phyloP scores from a whole-genome alignment of 1,140 invertebrate species.

The Venustaconcha ellipsiformis region DNA sequence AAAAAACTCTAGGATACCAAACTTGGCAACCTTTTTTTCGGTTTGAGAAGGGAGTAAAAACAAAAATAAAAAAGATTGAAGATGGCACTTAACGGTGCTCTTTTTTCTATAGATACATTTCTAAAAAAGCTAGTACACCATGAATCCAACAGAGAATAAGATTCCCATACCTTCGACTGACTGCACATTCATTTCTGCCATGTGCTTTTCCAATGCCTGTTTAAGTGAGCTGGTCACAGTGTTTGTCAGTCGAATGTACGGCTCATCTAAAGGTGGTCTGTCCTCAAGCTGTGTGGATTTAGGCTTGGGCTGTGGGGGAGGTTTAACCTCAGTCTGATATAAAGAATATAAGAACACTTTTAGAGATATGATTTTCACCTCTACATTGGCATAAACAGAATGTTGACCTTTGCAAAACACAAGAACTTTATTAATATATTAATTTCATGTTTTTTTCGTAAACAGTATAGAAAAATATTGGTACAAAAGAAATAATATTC shows the following conservation, averaged over 20 bases:
- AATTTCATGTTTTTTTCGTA: no score
- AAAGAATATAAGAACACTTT: constrained; percentile 1
- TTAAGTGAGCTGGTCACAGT: constrained; percentile 65
- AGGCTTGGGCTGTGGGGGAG: constrained; percentile 24
- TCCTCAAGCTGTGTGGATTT: constrained; percentile 65
- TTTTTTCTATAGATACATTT: no score
- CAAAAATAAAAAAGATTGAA: no score
- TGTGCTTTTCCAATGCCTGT: constrained; percentile 66
- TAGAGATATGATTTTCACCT: not conserved
- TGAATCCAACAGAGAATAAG: no score
- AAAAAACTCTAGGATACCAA: no score
- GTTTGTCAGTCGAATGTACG: constrained; percentile 59
- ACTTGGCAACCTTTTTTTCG: no score
- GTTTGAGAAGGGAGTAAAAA: no score
- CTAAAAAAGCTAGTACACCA: no score
- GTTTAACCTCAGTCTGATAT: constrained; percentile 35
- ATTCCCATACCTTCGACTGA: constrained; percentile 4
- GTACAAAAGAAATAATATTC: no score
- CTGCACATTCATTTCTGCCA: constrained; percentile 38
- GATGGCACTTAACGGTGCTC: no score
- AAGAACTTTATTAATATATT: not conserved
- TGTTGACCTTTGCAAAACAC: not conserved
- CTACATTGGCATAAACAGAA: not conserved
- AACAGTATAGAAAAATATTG: no score
- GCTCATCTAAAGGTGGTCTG: constrained; percentile 74